Evolutionary conservation across 2,113 vertebrate species (phyloP).

Genomic region (Petroica traversi): DNA sequence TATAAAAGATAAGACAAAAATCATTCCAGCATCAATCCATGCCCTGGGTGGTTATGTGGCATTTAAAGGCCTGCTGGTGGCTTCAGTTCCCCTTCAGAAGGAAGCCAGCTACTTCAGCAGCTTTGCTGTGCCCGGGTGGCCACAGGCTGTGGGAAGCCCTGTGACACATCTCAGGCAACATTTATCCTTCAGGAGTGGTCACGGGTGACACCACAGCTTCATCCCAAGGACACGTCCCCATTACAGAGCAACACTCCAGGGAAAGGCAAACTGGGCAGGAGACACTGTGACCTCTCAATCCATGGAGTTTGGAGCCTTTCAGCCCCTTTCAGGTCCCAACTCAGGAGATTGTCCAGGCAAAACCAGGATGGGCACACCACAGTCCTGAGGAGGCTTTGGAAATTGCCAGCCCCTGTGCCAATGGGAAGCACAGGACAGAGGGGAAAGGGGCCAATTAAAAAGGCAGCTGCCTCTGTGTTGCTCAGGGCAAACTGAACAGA

Average conservation of each 20-base stretch:
- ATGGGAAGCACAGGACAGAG: not conserved
- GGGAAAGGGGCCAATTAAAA: not conserved
- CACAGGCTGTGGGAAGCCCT: not conserved
- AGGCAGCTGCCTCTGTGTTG: not conserved
- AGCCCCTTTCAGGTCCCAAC: not conserved
- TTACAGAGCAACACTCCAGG: not conserved
- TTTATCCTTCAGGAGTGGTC: not conserved
- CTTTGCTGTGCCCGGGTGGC: not conserved
- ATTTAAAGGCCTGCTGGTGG: not conserved
- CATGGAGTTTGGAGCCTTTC: not conserved
- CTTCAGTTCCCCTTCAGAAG: not conserved
- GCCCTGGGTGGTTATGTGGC: rapidly evolving
- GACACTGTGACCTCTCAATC: not conserved
- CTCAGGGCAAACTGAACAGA: slow-evolving; percentile 19
- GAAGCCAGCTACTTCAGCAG: not conserved
- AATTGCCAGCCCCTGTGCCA: not conserved
- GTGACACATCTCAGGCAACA: rapidly evolving
- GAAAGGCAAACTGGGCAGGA: not conserved
- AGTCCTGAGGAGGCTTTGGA: rapidly evolving
- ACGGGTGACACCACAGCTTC: not conserved
- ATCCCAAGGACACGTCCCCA: rapidly evolving
- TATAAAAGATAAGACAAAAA: no score
- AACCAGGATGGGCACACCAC: rapidly evolving
- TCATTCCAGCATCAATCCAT: no score
- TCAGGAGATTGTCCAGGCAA: not conserved